Conservation (phyloP, 2,113 vertebrate genomes). For the Leptobrachium ailaonicum region DNA sequence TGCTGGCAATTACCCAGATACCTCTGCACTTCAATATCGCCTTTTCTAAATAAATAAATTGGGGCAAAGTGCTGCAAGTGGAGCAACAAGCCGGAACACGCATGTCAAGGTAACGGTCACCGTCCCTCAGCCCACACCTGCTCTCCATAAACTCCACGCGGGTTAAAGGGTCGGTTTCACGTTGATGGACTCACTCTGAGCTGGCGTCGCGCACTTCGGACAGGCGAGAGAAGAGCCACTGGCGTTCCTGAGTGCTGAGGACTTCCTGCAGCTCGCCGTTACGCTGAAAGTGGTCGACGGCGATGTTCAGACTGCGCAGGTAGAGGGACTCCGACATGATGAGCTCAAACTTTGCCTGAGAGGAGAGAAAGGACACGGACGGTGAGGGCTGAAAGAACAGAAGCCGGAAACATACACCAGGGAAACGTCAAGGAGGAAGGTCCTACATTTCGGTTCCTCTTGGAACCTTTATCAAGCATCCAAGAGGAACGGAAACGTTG, state of each 20-base stretch:
- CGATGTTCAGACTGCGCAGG: slow-evolving; percentile 87
- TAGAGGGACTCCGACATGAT: slow-evolving; percentile 94
- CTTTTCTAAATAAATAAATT: no score
- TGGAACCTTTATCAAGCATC: no score
- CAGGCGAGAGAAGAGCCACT: slow-evolving; percentile 94
- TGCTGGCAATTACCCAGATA: no score
- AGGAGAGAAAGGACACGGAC: background rate
- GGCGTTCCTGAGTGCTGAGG: slow-evolving; percentile 83
- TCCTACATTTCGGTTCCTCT: no score
- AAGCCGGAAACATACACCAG: background rate
- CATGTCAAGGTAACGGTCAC: no score
- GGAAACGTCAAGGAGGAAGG: background rate
- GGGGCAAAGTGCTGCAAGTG: no score
- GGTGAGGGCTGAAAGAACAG: background rate
- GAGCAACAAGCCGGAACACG: no score
- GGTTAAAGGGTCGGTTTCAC: no score
- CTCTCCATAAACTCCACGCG: no score
- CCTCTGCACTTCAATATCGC: no score
- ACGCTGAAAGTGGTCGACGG: slow-evolving; percentile 88
- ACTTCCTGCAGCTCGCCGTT: slow-evolving; percentile 72
- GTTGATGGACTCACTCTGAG: slow-evolving; percentile 70
- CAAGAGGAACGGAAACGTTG: no score
- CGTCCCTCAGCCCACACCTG: no score
- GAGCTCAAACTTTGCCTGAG: slow-evolving; percentile 91
- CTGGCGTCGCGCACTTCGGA: slow-evolving; percentile 86